A percentile compares a stretch with the other conserved stretches of the same genome.
These are phyloP conservation scores for Brachionus koreanus DNA, from an alignment of 1,140 invertebrate species.

Conservation along the genomic window DNA sequence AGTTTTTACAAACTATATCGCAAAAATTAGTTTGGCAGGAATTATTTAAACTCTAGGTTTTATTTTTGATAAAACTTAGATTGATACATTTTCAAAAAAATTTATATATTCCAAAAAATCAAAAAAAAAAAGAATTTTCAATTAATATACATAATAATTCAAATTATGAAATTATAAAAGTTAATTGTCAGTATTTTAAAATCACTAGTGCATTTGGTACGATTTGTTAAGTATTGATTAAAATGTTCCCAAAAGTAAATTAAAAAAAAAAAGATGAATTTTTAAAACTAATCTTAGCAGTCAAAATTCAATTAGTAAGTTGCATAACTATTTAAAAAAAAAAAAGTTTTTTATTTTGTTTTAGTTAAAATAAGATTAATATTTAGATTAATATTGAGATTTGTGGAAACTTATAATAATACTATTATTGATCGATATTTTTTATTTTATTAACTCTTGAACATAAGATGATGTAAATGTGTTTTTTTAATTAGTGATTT, in stretches of 20 bases:
- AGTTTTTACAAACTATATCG: background rate
- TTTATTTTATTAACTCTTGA: background rate
- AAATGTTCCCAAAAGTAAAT: background rate
- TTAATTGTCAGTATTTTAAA: background rate
- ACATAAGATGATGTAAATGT: background rate
- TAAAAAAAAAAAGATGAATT: slow-evolving; percentile 50
- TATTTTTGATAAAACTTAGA: too few species aligned
- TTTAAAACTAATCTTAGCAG: background rate
- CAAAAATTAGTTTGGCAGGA: background rate
- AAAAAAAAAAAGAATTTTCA: too few species aligned
- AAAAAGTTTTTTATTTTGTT: background rate
- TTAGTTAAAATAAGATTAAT: background rate
- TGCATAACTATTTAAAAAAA: background rate
- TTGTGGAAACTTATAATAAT: background rate
- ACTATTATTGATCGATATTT: background rate
- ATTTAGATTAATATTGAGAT: background rate
- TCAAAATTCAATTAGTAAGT: background rate
- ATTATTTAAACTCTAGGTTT: too few species aligned
- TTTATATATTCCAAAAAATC: too few species aligned
- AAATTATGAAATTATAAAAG: background rate
- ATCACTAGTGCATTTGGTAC: slow-evolving; percentile 46
- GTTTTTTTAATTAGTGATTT: background rate
- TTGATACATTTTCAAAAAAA: too few species aligned
- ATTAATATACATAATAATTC: too few species aligned
- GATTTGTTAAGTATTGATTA: background rate